Base-by-base conservation (phyloP, 2,797 vertebrate genomes). In the Danio jaintianensis region DNA sequence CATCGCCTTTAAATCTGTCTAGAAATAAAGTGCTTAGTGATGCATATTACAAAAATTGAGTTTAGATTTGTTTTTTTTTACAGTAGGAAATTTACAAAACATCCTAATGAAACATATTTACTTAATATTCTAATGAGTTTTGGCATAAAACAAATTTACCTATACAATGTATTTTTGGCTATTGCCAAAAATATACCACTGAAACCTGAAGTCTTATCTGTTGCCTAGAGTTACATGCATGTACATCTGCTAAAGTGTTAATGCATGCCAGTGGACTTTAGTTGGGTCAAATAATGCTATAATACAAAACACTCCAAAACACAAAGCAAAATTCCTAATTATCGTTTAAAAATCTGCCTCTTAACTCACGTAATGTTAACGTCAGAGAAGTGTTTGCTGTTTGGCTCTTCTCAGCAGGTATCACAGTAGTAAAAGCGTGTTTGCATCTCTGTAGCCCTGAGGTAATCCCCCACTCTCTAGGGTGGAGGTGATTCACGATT, bases 401-500 rank as follows among this genome's bases (percentile, higher is more conserved):
- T 45, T 73, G 42, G 5, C 20, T 29, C 6, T 13, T 59, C 53
- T 47, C 53, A 6, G 18, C 4, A 18, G 18, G 42, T n/a, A 47
- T 43, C 16, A 16, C 16, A 12, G 13, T 59, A 73, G 70, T 59
- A 73, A 73, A 73, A 72, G 20, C 1, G 1, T 5, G 20, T 73
- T 59, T 56, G 12, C 20, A 47, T 50, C 45, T 40, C n/a, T 38
- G 29, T 40, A 62, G 45, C 58, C 70, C 29, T 36, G 43, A 43
- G 58, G 36, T 63, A 75, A 75, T 52, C 73, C 61, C 45, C 15
- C 36, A 18, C 45, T 73, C 55, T 63, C 61, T 52, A 63, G 10
- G 6, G 38, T 29, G 8, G 7, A 36, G 43, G 56, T 62, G 18
- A 61, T n/a, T 8, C 55, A 71, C 15, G 22, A 18, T 29, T 71